Evolutionary conservation across 2,797 vertebrate genomes (phyloP), one percentile per base, ranked within the genome.

Genomic region (Hydrolagus colliei): DNA sequence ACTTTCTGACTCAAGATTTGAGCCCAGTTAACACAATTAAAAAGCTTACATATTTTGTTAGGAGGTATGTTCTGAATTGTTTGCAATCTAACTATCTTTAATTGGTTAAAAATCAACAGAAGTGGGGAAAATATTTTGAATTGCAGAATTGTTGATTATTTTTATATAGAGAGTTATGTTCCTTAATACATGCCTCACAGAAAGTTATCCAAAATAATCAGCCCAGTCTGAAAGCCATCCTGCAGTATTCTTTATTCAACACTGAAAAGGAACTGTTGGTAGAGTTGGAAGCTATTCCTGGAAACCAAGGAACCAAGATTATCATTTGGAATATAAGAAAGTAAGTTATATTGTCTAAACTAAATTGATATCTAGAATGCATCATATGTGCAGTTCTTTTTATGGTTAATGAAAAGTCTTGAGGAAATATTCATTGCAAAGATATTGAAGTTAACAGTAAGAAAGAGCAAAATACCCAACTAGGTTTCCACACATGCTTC

Each of bases 271-370:
- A 96, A 0, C 92, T 99, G 35, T 88, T 95, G 20, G 87, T 88
- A 61, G 98, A 99, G 88, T 90, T 98, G 13, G 82, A 91, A 20
- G 92, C 93, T 76, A 96, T 99, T 86, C 88, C 88, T 0, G 88
- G 88, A 0, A 93, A 92, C 87, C 96, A 94, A 14, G 97, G 97
- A 89, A 97, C 97, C 12, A 92, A 95, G 87, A 96, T 99, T 89
- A 97, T 99, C 87, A 96, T 99, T 88, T 99, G 97, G 97, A 98
- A 96, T 87, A 94, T 98, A 41, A 94, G 95, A 90, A 94, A 93
- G 97, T 98, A 89, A 90, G 89, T n/a, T 74, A 86, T 86, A 18
- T 62, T 62, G 41, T 72, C 22, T 61, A 68, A 79, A 73, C 72
- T 73, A 18, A 74, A 65, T 52, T 73, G 1, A 8, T 65, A 59